phyloP scores from a whole-genome alignment of 1,140 invertebrate genomes.

The Sarcophaga peregrina region DNA sequence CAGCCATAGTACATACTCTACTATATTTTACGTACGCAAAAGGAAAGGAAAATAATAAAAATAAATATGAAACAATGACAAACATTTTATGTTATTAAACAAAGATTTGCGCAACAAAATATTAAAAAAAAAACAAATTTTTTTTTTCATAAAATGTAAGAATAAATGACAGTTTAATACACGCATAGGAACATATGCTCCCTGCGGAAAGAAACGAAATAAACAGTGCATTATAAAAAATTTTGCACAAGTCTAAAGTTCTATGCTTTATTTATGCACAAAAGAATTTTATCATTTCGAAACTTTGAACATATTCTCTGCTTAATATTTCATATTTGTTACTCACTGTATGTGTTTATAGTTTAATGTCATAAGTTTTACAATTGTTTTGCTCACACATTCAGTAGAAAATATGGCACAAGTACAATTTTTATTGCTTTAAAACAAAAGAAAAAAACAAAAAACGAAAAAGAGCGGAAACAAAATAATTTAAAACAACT shows the following conservation, averaged over 20 bases:
- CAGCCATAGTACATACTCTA: background rate
- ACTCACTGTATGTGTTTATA: background rate
- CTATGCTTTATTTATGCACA: too few relatives aligned
- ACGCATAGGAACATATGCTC: background rate
- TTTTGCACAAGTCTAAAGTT: too few relatives aligned
- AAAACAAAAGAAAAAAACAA: too few relatives aligned
- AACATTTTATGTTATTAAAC: constrained; percentile 3
- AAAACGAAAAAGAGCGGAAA: background rate
- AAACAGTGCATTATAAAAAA: background rate
- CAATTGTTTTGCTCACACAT: background rate
- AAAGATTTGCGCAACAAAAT: background rate
- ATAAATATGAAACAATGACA: too few relatives aligned
- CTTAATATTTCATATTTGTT: background rate
- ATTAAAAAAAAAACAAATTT: too few relatives aligned
- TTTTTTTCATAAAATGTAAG: too few relatives aligned
- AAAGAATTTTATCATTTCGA: too few relatives aligned
- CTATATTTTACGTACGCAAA: too few relatives aligned
- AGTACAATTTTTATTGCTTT: background rate
- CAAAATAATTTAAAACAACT: background rate
- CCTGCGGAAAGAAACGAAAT: background rate
- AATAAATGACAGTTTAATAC: constrained; percentile 11
- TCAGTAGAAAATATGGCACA: background rate
- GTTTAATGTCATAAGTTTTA: background rate
- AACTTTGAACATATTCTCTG: background rate
- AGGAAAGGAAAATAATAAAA: too few relatives aligned